phyloP scores from a whole-genome alignment of 2,113 vertebrate species.

The Oenanthe melanoleuca region DNA sequence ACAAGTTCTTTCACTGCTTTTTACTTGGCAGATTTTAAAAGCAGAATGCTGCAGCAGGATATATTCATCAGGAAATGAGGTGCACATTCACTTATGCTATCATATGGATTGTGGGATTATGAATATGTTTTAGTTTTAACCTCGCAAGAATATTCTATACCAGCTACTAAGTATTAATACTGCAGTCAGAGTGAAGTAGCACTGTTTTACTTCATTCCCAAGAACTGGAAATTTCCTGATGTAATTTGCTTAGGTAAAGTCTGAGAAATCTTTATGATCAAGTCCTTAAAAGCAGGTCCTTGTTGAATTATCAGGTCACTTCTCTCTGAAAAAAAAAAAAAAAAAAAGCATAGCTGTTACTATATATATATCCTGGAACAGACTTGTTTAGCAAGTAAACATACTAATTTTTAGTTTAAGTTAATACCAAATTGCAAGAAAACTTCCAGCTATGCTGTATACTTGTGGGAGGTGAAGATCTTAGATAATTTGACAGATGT shows the following conservation, averaged over 20 bases:
- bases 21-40: background rate
- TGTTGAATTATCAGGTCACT: background rate
- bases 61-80: background rate
- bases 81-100: background rate
- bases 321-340: background rate
- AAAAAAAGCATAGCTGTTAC: background rate
- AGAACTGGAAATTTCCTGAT: background rate
- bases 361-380: constrained; percentile 1
- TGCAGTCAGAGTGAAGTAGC: background rate
- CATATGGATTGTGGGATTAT: background rate
- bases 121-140: background rate
- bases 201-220: background rate
- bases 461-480: constrained; percentile 47
- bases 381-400: background rate
- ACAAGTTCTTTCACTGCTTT: background rate
- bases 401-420: constrained; percentile 9
- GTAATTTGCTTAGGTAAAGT: background rate
- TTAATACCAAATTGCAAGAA: constrained; percentile 22
- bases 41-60: background rate
- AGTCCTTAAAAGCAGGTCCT: background rate
- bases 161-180: background rate
- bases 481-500: constrained; percentile 43
- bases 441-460: background rate
- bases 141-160: background rate
- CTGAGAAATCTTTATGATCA: background rate